Percentiles rank a stretch among this genome's conserved stretches.
Evolutionary conservation across 2,113 vertebrate species (phyloP).

Genomic region (Pavo muticus): DNA sequence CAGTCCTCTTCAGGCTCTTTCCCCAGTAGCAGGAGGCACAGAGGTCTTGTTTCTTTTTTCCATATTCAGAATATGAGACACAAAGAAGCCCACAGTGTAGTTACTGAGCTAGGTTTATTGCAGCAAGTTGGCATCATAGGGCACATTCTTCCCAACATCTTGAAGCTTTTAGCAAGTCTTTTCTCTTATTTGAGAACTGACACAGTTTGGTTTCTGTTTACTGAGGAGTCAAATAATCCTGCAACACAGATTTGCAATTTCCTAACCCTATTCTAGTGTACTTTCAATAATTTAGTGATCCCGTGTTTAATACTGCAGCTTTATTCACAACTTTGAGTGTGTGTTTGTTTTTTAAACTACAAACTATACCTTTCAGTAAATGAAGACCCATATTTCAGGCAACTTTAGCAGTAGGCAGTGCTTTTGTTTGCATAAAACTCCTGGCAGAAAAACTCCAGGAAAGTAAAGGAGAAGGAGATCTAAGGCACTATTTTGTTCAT

Average conservation of each 20-base stretch:
- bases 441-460: background rate
- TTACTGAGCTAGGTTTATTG: constrained; percentile 64
- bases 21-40: constrained; percentile 11
- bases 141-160: constrained; percentile 69
- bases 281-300: constrained; percentile 56
- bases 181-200: constrained; percentile 57
- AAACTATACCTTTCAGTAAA: constrained; percentile 20
- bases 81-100: constrained; percentile 62
- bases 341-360: background rate
- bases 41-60: constrained; percentile 67
- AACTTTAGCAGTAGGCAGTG: background rate
- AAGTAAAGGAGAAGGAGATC: background rate
- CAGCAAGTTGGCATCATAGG: constrained; percentile 59
- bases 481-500: background rate
- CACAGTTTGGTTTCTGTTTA: constrained; percentile 64
- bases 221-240: constrained; percentile 62
- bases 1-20: constrained; percentile 15
- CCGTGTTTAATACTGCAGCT: constrained; percentile 50
- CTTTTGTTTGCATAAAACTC: background rate
- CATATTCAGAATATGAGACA: constrained; percentile 57
- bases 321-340: constrained; percentile 55
- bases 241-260: constrained; percentile 50
- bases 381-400: background rate
- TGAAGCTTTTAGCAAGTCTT: constrained; percentile 74
- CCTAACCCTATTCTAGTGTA: constrained; percentile 48